Conservation (phyloP, 2,797 vertebrate species). For the Tapera naevia region DNA sequence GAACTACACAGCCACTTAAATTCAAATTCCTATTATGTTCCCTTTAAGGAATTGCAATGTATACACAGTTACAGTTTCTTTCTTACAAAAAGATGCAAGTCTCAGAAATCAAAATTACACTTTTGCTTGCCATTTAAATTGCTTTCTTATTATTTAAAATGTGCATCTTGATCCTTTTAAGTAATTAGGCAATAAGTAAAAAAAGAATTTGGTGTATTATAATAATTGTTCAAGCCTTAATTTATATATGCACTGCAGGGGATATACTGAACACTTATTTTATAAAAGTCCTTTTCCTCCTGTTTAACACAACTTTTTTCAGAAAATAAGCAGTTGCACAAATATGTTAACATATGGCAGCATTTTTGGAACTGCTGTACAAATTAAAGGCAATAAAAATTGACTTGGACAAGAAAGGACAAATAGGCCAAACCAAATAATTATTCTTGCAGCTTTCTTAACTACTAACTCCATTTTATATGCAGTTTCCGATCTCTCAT, state of each 20-base stretch:
- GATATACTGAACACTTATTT: constrained; percentile 47
- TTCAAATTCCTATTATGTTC: constrained; percentile 12
- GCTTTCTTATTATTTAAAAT: constrained; percentile 20
- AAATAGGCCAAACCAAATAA: constrained; percentile 69
- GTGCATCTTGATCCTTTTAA: constrained; percentile 59
- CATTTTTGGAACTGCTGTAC: constrained; percentile 47
- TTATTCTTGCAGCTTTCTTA: constrained; percentile 70
- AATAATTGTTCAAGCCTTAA: constrained; percentile 63
- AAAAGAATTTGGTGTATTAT: constrained; percentile 30
- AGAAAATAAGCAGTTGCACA: constrained; percentile 62
- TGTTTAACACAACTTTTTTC: constrained; percentile 63
- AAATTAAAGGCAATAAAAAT: constrained; percentile 74
- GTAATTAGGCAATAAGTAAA: constrained; percentile 52
- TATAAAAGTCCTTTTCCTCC: constrained; percentile 45
- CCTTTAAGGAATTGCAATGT: constrained; percentile 10
- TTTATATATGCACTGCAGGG: constrained; percentile 48
- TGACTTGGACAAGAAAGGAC: constrained; percentile 63
- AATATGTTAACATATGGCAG: constrained; percentile 67
- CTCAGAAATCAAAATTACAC: constrained; percentile 19
- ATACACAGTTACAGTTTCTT: background rate
- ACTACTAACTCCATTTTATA: constrained; percentile 64
- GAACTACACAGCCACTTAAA: constrained; percentile 31
- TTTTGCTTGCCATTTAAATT: constrained; percentile 36
- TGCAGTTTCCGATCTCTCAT: constrained; percentile 68
- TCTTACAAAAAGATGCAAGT: background rate